Percentiles rank a stretch among this genome's conserved stretches.
These are phyloP conservation scores for Lepeophtheirus nordmannii DNA, from an alignment of 2,888 invertebrate genomes.

Conservation along the genomic window DNA sequence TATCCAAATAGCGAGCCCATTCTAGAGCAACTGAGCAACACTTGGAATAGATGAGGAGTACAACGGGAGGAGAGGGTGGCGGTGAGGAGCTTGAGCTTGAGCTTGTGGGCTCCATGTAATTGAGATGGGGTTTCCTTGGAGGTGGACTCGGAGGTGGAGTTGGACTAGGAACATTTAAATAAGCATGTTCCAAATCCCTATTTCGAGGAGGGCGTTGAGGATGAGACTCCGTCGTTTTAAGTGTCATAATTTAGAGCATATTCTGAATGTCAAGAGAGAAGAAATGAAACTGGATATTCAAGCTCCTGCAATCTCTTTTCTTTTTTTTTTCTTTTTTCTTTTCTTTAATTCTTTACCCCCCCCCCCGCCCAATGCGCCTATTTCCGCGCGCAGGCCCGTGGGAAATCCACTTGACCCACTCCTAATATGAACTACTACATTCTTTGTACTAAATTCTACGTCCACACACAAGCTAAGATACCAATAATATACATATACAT, in stretches of 20 bases:
- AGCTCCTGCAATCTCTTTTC: background rate
- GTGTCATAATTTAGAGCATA: no score
- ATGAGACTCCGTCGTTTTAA: no score
- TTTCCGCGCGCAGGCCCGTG: background rate
- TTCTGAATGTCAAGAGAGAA: background rate
- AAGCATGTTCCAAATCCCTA: background rate
- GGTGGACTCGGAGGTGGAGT: background rate
- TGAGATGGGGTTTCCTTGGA: background rate
- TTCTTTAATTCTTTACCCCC: background rate
- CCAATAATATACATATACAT: no score
- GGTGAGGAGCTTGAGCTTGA: no score
- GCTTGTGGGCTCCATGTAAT: no score
- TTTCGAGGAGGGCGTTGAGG: background rate
- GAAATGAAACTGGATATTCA: slow-evolving; percentile 6
- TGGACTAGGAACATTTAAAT: background rate
- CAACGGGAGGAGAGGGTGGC: background rate
- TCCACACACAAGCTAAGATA: no score
- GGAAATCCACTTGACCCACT: background rate
- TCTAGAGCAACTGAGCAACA: slow-evolving; percentile 13
- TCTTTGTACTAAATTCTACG: no score
- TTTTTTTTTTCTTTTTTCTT: slow-evolving; percentile 1
- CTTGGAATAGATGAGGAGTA: slow-evolving; percentile 17
- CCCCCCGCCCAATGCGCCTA: no score
- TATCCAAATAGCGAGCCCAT: slow-evolving; percentile 21
- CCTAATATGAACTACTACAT: no score